phyloP scores from a whole-genome alignment of 2,797 vertebrate genomes.

The Epinephelus coioides region DNA sequence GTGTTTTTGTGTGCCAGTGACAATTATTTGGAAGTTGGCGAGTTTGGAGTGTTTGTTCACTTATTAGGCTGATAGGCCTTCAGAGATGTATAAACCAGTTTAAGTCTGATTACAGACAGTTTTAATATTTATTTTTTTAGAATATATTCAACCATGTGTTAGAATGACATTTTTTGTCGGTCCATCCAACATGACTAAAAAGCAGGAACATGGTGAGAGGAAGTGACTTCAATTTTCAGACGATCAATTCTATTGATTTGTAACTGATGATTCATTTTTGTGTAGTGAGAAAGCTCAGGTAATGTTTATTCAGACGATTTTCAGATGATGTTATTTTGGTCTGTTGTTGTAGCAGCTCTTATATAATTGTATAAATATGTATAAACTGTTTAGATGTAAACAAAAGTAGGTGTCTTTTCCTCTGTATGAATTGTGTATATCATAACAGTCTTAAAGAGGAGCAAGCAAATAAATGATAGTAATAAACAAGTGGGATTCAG shows the following conservation, averaged over 20 bases:
- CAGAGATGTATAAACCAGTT: not conserved
- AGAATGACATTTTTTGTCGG: not conserved
- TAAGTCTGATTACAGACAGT: not conserved
- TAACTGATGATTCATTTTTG: not conserved
- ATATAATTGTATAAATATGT: not conserved
- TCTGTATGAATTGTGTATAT: conserved; percentile 5
- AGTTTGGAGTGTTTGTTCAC: not conserved
- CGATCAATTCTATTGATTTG: conserved; percentile 14
- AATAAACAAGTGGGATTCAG: conserved; percentile 51
- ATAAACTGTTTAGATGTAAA: conserved; percentile 22
- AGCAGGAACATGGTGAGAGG: not conserved
- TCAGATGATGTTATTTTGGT: not conserved
- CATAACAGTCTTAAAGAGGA: conserved; percentile 71
- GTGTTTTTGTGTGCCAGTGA: conserved; percentile 11
- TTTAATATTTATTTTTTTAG: not conserved
- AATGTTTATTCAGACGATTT: conserved; percentile 1
- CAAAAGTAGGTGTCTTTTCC: conserved; percentile 2
- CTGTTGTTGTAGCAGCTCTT: conserved; percentile 45
- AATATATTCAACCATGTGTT: not conserved
- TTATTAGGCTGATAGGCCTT: not conserved
- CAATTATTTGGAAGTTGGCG: conserved; percentile 2
- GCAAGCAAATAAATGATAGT: conserved; percentile 55
- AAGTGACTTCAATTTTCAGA: conserved; percentile 14
- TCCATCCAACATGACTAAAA: conserved; percentile 8
- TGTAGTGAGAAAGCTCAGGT: not conserved